Base-by-base conservation (phyloP, 2,113 vertebrate species). In the Caretta caretta region DNA sequence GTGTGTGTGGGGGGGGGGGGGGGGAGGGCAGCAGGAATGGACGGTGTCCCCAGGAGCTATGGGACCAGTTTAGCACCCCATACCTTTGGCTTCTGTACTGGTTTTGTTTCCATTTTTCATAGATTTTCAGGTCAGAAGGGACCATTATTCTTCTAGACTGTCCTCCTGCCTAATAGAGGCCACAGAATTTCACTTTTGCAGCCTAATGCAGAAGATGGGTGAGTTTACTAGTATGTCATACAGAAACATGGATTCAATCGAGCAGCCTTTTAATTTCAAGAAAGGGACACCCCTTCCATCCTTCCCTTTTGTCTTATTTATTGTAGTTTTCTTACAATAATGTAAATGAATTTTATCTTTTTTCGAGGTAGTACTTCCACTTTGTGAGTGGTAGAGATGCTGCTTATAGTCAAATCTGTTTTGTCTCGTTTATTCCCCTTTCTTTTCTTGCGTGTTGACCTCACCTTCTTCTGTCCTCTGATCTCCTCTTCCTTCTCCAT, bases 251-350 rank as follows among this genome's bases (percentile, higher is more conserved):
- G 13, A 75, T 93, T 62, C 79, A 87, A 48, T 97, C 94, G 95
- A 91, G 94, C 95, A 96, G 86, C 48, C 89, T 96, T 96, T 96
- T 97, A 93, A 94, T 97, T 91, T 93, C 86, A 95, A 91, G 87
- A 80, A 87, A 80, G 35, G 42, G 19, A 19, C 19, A 72, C 19
- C 86, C 88, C 91, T 96, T 90, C 88, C 94, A 88, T 92, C 88
- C 59, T 97, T 91, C 82, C 53, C 86, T 72, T 72, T 38, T 38
- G 65, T 72, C 19, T 38, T 38, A 62, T 62, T n/a, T 62, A 72
- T 38, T 72, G 38, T 48, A 56, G 92, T 94, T 95, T 95, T 42
- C 88, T 90, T 92, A 27, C 65, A 93, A 86, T 48, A 42, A 75
- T 42, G 38, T 24, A 29, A 95, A 86, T 91, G 79, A 85, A 38